phyloP scores from a whole-genome alignment of 2,797 vertebrate genomes.

The Calcarius lapponicus region DNA sequence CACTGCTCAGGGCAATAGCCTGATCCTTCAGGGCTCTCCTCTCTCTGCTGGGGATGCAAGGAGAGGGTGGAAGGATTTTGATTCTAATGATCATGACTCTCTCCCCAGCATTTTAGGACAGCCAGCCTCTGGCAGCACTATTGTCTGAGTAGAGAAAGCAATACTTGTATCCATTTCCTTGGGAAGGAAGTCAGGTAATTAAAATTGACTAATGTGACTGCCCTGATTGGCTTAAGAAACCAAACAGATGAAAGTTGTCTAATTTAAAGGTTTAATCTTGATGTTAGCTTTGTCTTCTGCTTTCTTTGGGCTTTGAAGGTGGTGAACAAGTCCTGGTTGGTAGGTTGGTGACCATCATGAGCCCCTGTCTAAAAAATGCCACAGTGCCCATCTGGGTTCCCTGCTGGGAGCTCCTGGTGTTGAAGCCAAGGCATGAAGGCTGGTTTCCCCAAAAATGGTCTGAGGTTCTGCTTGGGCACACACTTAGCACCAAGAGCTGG shows the following conservation, averaged over 20 bases:
- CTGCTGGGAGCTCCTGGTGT: neutral
- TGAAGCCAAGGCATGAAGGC: neutral
- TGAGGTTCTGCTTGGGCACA: neutral
- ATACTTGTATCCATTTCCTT: neutral
- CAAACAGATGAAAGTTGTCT: neutral
- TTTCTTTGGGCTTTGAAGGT: neutral
- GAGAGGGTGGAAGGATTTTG: neutral
- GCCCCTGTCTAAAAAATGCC: neutral
- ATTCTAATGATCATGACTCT: neutral
- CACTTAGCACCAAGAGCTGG: neutral
- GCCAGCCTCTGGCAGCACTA: neutral
- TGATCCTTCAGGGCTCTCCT: neutral
- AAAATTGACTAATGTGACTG: neutral
- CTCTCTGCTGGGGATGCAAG: neutral
- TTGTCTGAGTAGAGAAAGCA: neutral
- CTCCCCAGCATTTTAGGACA: neutral
- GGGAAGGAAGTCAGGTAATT: neutral
- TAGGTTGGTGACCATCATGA: neutral
- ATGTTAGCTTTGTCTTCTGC: neutral
- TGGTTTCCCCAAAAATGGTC: rapidly evolving
- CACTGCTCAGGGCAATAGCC: neutral
- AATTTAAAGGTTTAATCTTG: neutral
- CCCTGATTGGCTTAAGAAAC: neutral
- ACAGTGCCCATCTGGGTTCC: neutral
- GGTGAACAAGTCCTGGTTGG: neutral